A percentile compares a stretch with the other conserved stretches of the same genome.
Conservation (phyloP, 1,140 invertebrate genomes). For the Aphaenogaster ashmeadi region DNA sequence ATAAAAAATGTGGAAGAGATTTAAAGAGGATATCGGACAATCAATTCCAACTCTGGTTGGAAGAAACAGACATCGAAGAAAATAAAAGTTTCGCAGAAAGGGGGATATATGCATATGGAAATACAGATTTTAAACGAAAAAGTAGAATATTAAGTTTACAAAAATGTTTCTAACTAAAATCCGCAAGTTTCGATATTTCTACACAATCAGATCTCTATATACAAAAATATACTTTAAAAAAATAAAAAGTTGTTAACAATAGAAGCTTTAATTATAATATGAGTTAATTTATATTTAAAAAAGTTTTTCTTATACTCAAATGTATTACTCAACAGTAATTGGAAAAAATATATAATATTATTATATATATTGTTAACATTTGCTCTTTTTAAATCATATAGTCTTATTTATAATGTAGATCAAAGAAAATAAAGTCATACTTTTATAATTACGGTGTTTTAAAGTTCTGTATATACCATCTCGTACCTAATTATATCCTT, state of each 20-base stretch:
- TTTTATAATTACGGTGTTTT: not conserved
- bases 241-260: not conserved
- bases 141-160: conserved; percentile 1
- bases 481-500: not conserved
- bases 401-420: not conserved
- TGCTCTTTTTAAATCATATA: not conserved
- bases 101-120: not conserved
- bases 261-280: not conserved
- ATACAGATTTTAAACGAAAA: conserved; percentile 35
- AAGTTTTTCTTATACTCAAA: not conserved
- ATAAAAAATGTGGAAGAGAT: conserved; percentile 27
- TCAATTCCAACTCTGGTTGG: conserved; percentile 14
- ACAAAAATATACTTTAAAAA: not conserved
- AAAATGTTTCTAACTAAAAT: not conserved
- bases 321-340: not conserved
- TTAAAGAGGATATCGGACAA: conserved; percentile 39
- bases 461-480: not conserved
- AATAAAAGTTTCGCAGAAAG: conserved; percentile 46
- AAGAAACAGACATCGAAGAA: conserved; percentile 11
- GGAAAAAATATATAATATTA: not conserved
- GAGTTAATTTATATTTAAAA: not conserved
- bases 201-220: not conserved
- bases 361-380: conserved; percentile 4
- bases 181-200: not conserved
- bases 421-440: not conserved